These are phyloP conservation scores for Bubo bubo DNA, from an alignment of 2,113 vertebrate genomes.

Conservation along the genomic window DNA sequence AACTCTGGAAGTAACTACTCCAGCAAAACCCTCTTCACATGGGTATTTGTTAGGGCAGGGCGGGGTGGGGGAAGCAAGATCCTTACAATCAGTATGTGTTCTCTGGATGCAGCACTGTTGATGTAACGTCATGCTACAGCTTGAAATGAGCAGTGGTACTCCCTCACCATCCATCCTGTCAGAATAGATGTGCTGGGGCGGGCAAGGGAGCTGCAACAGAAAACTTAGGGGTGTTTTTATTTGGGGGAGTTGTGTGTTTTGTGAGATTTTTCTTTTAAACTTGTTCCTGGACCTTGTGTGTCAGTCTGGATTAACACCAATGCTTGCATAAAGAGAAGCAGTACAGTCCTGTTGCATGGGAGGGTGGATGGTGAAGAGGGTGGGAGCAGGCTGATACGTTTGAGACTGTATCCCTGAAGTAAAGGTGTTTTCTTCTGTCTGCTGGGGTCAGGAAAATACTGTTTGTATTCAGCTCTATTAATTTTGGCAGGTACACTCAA, in stretches of 20 bases:
- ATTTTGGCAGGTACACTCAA: not conserved
- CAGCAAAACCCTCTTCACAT: not conserved
- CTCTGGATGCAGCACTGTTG: not conserved
- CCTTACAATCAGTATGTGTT: not conserved
- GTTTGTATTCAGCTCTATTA: not conserved
- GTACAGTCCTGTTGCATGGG: rapidly evolving
- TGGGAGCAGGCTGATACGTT: not conserved
- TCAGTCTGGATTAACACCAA: not conserved
- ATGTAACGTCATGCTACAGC: not conserved
- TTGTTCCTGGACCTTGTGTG: not conserved
- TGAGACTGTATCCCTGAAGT: not conserved
- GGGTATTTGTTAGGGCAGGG: not conserved
- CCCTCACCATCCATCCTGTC: not conserved
- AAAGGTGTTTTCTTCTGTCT: not conserved
- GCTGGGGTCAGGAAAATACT: not conserved
- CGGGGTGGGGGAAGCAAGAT: not conserved
- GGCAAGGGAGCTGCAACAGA: not conserved
- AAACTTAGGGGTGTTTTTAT: not conserved
- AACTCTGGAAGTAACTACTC: not conserved
- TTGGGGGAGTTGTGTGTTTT: not conserved
- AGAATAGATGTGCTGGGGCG: not conserved
- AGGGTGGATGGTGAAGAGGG: not conserved
- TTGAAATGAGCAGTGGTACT: not conserved
- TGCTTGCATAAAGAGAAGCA: not conserved
- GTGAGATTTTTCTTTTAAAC: not conserved